A percentile compares a stretch with the other conserved stretches of the same genome.
phyloP scores from a whole-genome alignment of 2,797 vertebrate species.

The Tarsius wallacei region DNA sequence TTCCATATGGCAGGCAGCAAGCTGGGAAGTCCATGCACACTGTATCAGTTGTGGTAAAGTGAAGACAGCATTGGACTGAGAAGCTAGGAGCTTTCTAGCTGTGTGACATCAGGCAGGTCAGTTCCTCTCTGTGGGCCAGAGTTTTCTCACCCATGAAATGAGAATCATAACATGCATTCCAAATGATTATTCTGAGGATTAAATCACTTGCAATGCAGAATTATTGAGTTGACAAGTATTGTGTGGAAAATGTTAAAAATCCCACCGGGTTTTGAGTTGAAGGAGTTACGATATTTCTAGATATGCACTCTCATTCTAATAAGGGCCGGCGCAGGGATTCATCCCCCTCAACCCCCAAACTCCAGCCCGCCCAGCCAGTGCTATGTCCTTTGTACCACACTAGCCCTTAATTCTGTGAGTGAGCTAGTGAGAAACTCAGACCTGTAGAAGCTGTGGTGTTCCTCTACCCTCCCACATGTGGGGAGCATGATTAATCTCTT shows the following conservation, averaged over 20 bases:
- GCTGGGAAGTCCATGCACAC: not conserved
- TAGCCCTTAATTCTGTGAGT: not conserved
- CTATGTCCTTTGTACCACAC: not conserved
- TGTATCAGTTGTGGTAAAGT: not conserved
- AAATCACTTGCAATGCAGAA: not conserved
- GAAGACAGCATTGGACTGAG: not conserved
- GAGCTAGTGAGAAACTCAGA: not conserved
- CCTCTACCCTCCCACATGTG: not conserved
- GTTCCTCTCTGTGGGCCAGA: not conserved
- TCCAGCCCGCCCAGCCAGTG: not conserved
- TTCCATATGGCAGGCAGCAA: not conserved
- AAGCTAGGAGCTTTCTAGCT: not conserved
- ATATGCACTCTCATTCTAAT: not conserved
- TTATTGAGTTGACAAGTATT: not conserved
- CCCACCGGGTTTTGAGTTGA: not conserved
- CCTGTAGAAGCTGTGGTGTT: not conserved
- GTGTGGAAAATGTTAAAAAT: not conserved
- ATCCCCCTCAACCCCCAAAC: not conserved
- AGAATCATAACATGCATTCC: not conserved
- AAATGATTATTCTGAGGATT: slow-evolving; percentile 33
- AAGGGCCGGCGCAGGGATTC: not conserved
- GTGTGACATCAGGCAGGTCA: not conserved
- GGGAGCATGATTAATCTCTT: not conserved
- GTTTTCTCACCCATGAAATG: not conserved
- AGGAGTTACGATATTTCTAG: not conserved